A percentile compares a stretch with the other conserved stretches of the same genome.
phyloP scores from a whole-genome alignment of 2,888 invertebrate species.

The Encarsia formosa region DNA sequence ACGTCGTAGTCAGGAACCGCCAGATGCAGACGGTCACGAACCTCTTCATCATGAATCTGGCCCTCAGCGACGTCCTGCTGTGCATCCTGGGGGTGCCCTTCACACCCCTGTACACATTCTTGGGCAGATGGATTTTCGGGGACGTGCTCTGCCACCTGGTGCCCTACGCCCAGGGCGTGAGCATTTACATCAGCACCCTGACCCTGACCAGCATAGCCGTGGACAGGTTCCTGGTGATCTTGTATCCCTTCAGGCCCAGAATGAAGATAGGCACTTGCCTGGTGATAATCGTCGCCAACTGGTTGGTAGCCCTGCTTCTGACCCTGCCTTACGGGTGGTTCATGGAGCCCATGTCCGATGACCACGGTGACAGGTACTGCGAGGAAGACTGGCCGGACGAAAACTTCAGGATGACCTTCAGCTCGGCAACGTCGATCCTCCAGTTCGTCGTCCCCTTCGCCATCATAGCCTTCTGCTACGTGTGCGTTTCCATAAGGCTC shows the following conservation, averaged over 20 bases:
- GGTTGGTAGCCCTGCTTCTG: constrained; percentile 82
- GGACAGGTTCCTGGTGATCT: constrained; percentile 95
- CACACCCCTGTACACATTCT: constrained; percentile 90
- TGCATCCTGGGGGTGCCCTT: constrained; percentile 93
- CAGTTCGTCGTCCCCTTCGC: constrained; percentile 94
- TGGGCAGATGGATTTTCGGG: constrained; percentile 92
- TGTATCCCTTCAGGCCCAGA: constrained; percentile 89
- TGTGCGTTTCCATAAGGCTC: constrained; percentile 83
- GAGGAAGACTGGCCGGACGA: constrained; percentile 90
- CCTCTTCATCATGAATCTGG: constrained; percentile 93
- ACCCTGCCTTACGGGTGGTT: constrained; percentile 89
- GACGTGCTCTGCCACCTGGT: constrained; percentile 85
- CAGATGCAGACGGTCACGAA: constrained; percentile 98
- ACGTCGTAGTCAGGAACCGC: constrained; percentile 88
- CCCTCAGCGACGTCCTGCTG: constrained; percentile 89
- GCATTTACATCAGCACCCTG: constrained; percentile 95
- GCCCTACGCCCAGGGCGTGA: constrained; percentile 90
- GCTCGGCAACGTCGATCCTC: constrained; percentile 79
- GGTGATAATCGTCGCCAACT: constrained; percentile 81
- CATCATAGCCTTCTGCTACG: constrained; percentile 92
- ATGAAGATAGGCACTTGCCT: constrained; percentile 87
- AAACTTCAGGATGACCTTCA: constrained; percentile 73
- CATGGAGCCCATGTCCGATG: constrained; percentile 57
- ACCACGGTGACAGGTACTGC: constrained; percentile 55
- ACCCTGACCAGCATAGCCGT: constrained; percentile 96